phyloP scores from a whole-genome alignment of 1,140 invertebrate genomes.

The Musca vetustissima region DNA sequence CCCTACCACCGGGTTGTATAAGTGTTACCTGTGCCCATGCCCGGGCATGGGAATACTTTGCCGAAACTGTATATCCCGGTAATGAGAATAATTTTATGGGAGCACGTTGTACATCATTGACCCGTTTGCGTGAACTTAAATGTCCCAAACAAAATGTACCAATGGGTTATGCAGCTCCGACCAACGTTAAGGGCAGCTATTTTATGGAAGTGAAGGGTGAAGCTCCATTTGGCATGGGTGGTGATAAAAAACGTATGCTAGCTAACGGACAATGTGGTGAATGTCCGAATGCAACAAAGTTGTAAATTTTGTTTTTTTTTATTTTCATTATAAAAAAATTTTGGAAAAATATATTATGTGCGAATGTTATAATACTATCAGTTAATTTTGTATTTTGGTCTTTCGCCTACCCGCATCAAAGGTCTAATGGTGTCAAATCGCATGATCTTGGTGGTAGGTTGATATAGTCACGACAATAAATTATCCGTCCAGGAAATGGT shows the following conservation, averaged over 20 bases:
- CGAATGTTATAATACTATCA: background rate
- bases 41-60: slow-evolving; percentile 64
- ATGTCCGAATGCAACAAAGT: slow-evolving; percentile 22
- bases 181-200: slow-evolving; percentile 43
- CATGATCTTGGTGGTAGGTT: no score
- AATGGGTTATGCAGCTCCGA: slow-evolving; percentile 46
- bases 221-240: slow-evolving; percentile 36
- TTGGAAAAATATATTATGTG: background rate
- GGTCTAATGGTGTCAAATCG: no score
- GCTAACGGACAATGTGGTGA: slow-evolving; percentile 29
- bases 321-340: background rate
- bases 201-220: slow-evolving; percentile 41
- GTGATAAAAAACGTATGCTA: background rate
- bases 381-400: background rate
- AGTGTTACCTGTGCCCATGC: slow-evolving; percentile 65
- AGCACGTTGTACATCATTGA: slow-evolving; percentile 42
- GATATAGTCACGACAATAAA: no score
- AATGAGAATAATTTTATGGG: slow-evolving; percentile 48
- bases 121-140: slow-evolving; percentile 31
- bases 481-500: no score
- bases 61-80: slow-evolving; percentile 60
- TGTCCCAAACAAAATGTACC: slow-evolving; percentile 37
- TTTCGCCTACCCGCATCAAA: no score
- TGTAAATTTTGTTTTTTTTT: background rate
- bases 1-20: slow-evolving; percentile 57